Evolutionary conservation across 2,888 invertebrate genomes (phyloP).

Genomic region (Gandaritis pyraliata): DNA sequence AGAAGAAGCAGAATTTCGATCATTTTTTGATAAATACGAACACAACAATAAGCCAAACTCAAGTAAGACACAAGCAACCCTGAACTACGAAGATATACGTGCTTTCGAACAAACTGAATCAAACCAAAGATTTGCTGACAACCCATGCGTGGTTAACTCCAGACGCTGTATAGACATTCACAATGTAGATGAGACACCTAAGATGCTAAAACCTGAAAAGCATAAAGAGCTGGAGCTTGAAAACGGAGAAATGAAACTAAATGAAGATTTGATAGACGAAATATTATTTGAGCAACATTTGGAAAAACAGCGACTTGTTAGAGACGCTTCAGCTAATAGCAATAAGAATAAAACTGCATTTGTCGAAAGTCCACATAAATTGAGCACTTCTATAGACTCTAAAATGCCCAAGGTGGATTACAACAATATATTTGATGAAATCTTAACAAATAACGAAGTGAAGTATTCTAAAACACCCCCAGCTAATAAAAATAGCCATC

Average conservation of each 20-base stretch:
- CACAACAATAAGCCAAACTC: neutral
- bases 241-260: neutral
- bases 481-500: neutral
- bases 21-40: slow-evolving; percentile 36
- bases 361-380: neutral
- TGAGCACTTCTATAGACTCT: neutral
- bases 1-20: slow-evolving; percentile 16
- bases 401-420: neutral
- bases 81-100: slow-evolving; percentile 8
- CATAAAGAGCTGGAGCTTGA: neutral
- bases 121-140: neutral
- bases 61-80: neutral
- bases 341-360: neutral
- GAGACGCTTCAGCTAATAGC: neutral
- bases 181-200: neutral
- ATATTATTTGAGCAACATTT: slow-evolving; percentile 14
- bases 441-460: neutral
- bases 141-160: neutral
- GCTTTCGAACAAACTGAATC: slow-evolving; percentile 5
- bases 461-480: neutral
- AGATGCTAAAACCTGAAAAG: neutral
- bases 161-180: neutral
- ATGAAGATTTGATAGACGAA: slow-evolving; percentile 24
- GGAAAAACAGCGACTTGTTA: slow-evolving; percentile 2
- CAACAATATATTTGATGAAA: slow-evolving; percentile 8